phyloP scores from a whole-genome alignment of 2,113 vertebrate genomes.

The Scopus umbretta region DNA sequence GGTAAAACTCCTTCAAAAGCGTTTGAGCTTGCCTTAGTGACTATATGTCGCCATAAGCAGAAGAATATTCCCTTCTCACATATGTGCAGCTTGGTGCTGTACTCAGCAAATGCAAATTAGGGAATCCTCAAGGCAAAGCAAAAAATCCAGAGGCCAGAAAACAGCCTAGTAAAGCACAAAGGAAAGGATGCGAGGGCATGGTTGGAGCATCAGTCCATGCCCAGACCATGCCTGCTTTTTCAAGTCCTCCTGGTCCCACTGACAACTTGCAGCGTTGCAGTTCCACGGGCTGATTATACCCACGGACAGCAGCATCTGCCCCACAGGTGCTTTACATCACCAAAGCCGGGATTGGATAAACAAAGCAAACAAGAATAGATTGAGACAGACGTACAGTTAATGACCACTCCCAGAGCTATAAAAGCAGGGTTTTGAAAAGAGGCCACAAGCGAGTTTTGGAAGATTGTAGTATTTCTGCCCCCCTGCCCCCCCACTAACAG shows the following conservation, averaged over 20 bases:
- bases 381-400: background rate
- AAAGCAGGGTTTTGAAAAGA: background rate
- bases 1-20: background rate
- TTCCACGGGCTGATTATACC: background rate
- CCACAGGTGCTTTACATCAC: background rate
- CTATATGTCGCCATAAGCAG: accelerated
- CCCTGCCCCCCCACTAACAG: accelerated
- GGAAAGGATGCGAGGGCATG: background rate
- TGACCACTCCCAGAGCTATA: background rate
- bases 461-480: background rate
- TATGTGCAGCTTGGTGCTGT: background rate
- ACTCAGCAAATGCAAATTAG: background rate
- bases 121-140: background rate
- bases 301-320: background rate
- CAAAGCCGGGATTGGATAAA: background rate
- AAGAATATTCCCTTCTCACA: background rate
- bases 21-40: background rate
- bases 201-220: background rate
- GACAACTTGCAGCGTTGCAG: background rate
- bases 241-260: background rate
- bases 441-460: background rate
- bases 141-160: background rate
- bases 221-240: background rate
- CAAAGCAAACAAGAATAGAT: background rate
- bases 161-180: background rate